Conservation (phyloP, 2,113 vertebrate genomes). For the Callopanchax toddi region DNA sequence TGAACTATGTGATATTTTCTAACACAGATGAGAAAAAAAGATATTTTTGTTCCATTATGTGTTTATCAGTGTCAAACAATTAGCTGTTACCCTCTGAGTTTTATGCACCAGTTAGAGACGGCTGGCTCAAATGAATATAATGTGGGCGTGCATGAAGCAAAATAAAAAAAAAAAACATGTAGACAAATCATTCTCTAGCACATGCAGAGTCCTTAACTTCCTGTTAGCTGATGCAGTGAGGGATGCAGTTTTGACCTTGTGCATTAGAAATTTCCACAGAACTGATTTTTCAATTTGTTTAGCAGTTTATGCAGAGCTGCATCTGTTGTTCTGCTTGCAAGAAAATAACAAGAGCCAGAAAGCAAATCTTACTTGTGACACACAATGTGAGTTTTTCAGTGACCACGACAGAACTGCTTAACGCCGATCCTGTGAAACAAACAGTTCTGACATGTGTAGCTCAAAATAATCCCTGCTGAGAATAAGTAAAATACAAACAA, state of each 20-base stretch:
- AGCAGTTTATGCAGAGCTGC: background rate
- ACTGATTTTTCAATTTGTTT: background rate
- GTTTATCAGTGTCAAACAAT: constrained; percentile 30
- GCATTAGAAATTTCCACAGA: background rate
- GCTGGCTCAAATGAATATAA: constrained; percentile 8
- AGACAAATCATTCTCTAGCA: background rate
- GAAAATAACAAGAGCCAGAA: background rate
- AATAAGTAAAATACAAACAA: too few relatives aligned
- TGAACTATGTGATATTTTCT: too few relatives aligned
- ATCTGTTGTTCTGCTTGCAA: background rate
- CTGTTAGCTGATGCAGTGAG: constrained; percentile 11
- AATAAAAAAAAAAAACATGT: constrained; percentile 9
- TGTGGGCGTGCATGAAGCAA: constrained; percentile 20
- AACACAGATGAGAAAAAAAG: background rate
- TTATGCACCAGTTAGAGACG: constrained; percentile 1
- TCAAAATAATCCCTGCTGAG: too few relatives aligned
- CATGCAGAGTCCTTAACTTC: background rate
- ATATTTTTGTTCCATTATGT: background rate
- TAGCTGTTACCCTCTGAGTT: constrained; percentile 9
- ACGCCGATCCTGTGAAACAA: background rate
- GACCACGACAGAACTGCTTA: background rate
- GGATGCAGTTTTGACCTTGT: background rate
- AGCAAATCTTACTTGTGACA: too few relatives aligned
- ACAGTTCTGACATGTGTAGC: background rate
- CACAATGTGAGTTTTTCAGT: background rate